These are phyloP conservation scores for Homarus americanus DNA, from an alignment of 1,140 invertebrate species.

Conservation along the genomic window DNA sequence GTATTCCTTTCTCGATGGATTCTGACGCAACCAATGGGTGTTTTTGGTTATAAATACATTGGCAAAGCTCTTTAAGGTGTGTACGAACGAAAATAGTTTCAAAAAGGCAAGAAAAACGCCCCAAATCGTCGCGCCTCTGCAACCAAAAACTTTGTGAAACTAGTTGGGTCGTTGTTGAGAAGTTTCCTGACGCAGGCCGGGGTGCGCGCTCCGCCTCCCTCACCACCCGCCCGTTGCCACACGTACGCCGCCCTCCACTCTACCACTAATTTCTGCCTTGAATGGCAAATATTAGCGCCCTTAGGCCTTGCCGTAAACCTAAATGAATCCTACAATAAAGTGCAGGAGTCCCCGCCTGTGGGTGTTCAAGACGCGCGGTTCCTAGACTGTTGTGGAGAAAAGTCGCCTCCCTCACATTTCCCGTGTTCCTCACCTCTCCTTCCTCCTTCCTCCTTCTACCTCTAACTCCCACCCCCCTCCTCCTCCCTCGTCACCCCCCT, in stretches of 20 bases:
- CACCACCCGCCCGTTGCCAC: constrained; percentile 15
- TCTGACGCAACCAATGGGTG: constrained; percentile 26
- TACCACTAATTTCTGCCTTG: constrained; percentile 54
- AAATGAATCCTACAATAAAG: constrained; percentile 52
- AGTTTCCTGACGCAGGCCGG: constrained; percentile 67
- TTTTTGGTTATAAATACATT: neutral
- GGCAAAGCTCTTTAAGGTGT: neutral
- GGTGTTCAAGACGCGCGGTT: neutral
- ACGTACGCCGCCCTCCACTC: constrained; percentile 8
- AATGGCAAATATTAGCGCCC: constrained; percentile 66
- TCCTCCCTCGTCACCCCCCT: neutral
- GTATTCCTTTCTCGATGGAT: constrained; percentile 8
- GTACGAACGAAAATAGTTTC: constrained; percentile 47
- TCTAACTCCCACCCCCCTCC: neutral
- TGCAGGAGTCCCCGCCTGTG: constrained; percentile 12
- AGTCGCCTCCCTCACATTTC: neutral
- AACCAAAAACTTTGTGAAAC: constrained; percentile 70
- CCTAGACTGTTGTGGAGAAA: neutral
- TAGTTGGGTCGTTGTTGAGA: constrained; percentile 69
- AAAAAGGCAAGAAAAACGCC: constrained; percentile 21
- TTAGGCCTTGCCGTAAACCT: constrained; percentile 39
- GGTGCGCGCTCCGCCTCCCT: constrained; percentile 31
- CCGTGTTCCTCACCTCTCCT: constrained; percentile 7
- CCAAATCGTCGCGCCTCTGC: constrained; percentile 63
- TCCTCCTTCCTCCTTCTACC: neutral